Percentiles rank a stretch among this genome's conserved stretches.
Conservation (phyloP, 2,797 vertebrate genomes). For the Parotocinclus haroldoi region DNA sequence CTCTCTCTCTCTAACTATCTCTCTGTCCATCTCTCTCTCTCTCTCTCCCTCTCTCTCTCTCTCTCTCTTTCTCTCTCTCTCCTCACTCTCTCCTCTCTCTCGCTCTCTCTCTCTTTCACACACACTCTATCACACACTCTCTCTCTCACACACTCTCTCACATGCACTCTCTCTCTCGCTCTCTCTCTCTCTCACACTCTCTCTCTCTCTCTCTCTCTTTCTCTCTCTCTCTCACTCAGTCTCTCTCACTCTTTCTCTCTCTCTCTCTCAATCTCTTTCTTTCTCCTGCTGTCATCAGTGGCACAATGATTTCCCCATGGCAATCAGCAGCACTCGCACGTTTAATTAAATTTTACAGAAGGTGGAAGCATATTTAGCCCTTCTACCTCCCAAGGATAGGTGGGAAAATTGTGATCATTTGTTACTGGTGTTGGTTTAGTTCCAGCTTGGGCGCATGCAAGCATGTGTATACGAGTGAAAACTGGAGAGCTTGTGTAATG, state of each 20-base stretch:
- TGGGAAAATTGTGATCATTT: constrained; percentile 26
- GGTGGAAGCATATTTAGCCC: constrained; percentile 48
- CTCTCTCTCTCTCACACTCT: too few species aligned
- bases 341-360: constrained; percentile 60
- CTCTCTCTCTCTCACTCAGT: background rate
- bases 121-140: too few species aligned
- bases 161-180: constrained; percentile 37
- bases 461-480: constrained; percentile 16
- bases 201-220: too few species aligned
- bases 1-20: too few species aligned
- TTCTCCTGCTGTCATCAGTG: constrained; percentile 51
- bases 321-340: constrained; percentile 61
- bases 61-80: constrained; percentile 36
- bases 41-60: background rate
- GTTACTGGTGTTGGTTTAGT: constrained; percentile 11
- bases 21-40: too few species aligned
- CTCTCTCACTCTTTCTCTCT: constrained; percentile 29
- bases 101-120: constrained; percentile 20
- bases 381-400: constrained; percentile 29
- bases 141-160: background rate
- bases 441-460: constrained; percentile 3
- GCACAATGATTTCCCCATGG: constrained; percentile 59
- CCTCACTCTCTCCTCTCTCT: too few species aligned
- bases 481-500: constrained; percentile 44
- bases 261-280: too few species aligned